These are phyloP conservation scores for Sibirionetta formosa DNA, from an alignment of 2,797 vertebrate species.

Conservation along the genomic window DNA sequence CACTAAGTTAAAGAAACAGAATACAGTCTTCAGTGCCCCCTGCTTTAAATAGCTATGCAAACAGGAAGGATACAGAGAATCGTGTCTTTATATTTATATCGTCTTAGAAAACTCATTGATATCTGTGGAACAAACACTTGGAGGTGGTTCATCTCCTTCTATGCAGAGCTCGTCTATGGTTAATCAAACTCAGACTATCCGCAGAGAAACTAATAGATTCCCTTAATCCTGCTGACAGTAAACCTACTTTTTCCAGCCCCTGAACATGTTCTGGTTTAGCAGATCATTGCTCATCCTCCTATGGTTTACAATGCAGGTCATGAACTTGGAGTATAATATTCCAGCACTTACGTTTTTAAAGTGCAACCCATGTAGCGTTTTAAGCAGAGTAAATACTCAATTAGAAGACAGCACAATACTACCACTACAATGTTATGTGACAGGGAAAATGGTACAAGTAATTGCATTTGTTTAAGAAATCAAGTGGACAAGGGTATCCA, in stretches of 20 bases:
- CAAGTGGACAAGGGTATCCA: conserved; percentile 78
- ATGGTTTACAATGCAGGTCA: conserved; percentile 47
- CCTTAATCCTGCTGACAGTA: conserved; percentile 8
- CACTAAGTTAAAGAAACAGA: not conserved
- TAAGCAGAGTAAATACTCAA: conserved; percentile 58
- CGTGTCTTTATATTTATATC: not conserved
- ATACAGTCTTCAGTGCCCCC: not conserved
- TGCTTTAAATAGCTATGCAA: not conserved
- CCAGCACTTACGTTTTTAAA: conserved; percentile 64
- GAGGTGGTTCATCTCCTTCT: not conserved
- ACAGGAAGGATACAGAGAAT: not conserved
- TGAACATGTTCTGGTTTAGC: conserved; percentile 32
- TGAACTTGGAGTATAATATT: conserved; percentile 60
- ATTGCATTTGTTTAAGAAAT: conserved; percentile 61
- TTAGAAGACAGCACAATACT: conserved; percentile 49
- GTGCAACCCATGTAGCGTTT: conserved; percentile 39
- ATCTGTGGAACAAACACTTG: not conserved
- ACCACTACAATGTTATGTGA: conserved; percentile 41
- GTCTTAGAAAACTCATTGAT: not conserved
- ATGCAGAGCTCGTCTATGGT: not conserved
- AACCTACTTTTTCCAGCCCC: conserved; percentile 17
- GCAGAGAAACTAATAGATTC: not conserved
- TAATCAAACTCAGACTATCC: not conserved
- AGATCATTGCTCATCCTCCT: conserved; percentile 45
- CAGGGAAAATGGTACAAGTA: conserved; percentile 64